phyloP scores from a whole-genome alignment of 2,888 invertebrate species.

The Melangyna quadrimaculata region DNA sequence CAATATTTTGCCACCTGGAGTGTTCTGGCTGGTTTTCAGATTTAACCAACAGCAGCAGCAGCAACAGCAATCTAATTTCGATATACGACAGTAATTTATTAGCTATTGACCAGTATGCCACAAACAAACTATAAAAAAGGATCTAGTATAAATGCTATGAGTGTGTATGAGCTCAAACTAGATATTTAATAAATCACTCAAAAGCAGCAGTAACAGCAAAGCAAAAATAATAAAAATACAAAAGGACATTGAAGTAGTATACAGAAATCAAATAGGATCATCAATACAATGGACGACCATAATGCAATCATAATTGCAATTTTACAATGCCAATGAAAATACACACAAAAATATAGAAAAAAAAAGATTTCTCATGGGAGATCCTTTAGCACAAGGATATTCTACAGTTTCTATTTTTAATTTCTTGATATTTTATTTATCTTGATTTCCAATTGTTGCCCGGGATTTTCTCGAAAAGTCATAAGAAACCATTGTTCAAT shows the following conservation, averaged over 20 bases:
- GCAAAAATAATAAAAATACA: not conserved
- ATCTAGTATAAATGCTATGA: not conserved
- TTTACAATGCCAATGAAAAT: constrained; percentile 40
- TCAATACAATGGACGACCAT: constrained; percentile 2
- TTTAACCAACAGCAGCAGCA: constrained; percentile 25
- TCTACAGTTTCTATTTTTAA: not conserved
- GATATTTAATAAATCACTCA: constrained; percentile 29
- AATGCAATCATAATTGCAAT: constrained; percentile 64
- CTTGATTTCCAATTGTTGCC: not conserved
- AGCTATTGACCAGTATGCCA: constrained; percentile 56
- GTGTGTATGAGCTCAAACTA: not conserved
- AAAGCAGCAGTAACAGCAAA: not conserved
- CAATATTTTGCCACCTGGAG: constrained; percentile 35
- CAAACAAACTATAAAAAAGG: constrained; percentile 16
- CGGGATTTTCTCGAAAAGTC: constrained; percentile 38
- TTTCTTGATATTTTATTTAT: not conserved
- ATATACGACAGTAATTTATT: constrained; percentile 61
- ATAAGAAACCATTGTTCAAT: constrained; percentile 26
- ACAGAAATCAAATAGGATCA: not conserved
- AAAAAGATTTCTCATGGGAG: constrained; percentile 15
- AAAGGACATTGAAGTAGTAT: constrained; percentile 1
- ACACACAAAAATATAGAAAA: not conserved
- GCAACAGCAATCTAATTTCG: constrained; percentile 47
- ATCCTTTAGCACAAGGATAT: not conserved
- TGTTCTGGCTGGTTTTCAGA: not conserved